These are phyloP conservation scores for Drosophila ohnishii DNA, from an alignment of 1,140 invertebrate species.

Conservation along the genomic window DNA sequence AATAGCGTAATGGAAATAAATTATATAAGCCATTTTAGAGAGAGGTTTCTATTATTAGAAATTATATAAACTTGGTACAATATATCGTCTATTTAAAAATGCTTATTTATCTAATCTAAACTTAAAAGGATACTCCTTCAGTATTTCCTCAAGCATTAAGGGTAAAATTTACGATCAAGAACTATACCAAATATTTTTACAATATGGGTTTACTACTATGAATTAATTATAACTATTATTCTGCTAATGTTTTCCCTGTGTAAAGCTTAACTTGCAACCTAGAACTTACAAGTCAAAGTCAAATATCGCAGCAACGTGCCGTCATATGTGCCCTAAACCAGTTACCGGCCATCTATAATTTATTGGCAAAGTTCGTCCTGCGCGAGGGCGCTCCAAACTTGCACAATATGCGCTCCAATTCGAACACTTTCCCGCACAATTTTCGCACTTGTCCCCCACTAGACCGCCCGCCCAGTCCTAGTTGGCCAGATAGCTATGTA, in stretches of 20 bases:
- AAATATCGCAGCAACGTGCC: slow-evolving; percentile 15
- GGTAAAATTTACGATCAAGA: neutral
- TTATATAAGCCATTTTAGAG: neutral
- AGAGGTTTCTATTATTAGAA: neutral
- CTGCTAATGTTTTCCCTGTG: neutral
- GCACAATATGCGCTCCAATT: slow-evolving; percentile 57
- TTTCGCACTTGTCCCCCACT: slow-evolving; percentile 50
- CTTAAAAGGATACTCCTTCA: too few species aligned
- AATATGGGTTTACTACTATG: neutral
- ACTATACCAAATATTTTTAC: too few species aligned
- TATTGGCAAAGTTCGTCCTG: slow-evolving; percentile 67
- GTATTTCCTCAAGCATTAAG: neutral
- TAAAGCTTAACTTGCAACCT: slow-evolving; percentile 13
- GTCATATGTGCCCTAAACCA: slow-evolving; percentile 36
- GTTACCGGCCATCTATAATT: slow-evolving; percentile 62
- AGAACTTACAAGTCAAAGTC: slow-evolving; percentile 18
- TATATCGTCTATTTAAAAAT: too few species aligned
- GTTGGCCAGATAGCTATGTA: slow-evolving; percentile 11
- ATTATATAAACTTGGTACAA: neutral
- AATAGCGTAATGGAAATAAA: neutral
- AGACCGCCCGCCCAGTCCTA: slow-evolving; percentile 7
- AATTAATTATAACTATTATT: neutral
- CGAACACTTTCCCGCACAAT: slow-evolving; percentile 50
- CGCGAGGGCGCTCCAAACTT: slow-evolving; percentile 64
- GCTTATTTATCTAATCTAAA: too few species aligned